Evolutionary conservation across 2,888 invertebrate genomes (phyloP), one percentile per base, ranked within the genome.

Genomic region (Athalia cordata): DNA sequence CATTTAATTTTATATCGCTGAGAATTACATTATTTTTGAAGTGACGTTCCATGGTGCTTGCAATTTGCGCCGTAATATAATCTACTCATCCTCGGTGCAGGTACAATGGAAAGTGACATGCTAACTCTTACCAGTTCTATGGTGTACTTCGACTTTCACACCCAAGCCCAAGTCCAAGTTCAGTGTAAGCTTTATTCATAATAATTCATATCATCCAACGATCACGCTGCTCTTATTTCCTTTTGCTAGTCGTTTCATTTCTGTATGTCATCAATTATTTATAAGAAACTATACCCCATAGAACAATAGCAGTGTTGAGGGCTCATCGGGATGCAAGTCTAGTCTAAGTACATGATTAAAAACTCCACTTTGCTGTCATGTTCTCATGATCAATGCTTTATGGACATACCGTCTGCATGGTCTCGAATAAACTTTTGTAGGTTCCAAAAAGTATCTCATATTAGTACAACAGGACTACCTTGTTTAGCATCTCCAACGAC

Each of bases 151-250:
- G 85, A 89, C 82, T 86, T 87, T 86, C 87, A 86, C 84, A 82
- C 85, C 83, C 87, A 89, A 88, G 87, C 86, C 85, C 88, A 89
- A 89, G 87, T 86, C 85, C 88, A 87, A 86, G 86, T 86, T 84
- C 85, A 86, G 87, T 89, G 89, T 89, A 90, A 90, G 89, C 89
- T 89, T 87, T 81, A 86, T 84, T 82, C 85, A 88, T 84, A 61
- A 66, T 78, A 78, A 77, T 78, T 76, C 59, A 75, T 78, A 77
- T 83, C 83, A 85, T 80, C 82, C 84, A 84, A 85, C 83, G 81
- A 68, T 72, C 80, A 76, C 70, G 61, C 78, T 76, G n/a, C 64
- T 70, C 81, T 68, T 80, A 76, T 79, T 81, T 81, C 77, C 61
- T 80, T 74, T 80, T 77, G 59, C 59, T 72, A 76, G 29, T 77